phyloP scores from a whole-genome alignment of 2,888 invertebrate species.

The Microplitis manilae region DNA sequence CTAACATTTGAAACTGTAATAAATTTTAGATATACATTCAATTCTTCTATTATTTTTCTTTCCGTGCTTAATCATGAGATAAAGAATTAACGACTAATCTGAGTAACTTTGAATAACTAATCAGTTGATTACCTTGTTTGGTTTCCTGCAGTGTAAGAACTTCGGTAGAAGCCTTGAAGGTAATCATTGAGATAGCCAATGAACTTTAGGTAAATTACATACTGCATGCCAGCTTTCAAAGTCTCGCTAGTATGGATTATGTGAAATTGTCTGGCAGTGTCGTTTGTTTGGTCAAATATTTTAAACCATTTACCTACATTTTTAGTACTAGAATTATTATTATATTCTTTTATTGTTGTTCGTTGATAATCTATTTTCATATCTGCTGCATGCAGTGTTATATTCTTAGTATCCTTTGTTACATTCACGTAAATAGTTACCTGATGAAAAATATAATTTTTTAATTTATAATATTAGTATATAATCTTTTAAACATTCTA shows the following conservation, averaged over 20 bases:
- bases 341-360: constrained; percentile 72
- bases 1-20: too few species aligned
- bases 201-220: constrained; percentile 80
- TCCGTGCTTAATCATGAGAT: too few species aligned
- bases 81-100: too few species aligned
- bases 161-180: constrained; percentile 87
- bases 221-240: constrained; percentile 76
- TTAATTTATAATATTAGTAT: too few species aligned
- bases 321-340: constrained; percentile 51
- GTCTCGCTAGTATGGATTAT: constrained; percentile 77
- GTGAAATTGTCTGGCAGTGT: constrained; percentile 80
- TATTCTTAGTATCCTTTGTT: constrained; percentile 76
- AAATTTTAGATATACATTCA: too few species aligned
- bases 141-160: constrained; percentile 82
- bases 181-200: constrained; percentile 82
- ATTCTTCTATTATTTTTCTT: too few species aligned
- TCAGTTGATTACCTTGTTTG: constrained; percentile 77
- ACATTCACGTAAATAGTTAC: constrained; percentile 78
- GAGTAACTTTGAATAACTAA: too few species aligned
- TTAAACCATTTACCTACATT: constrained; percentile 56
- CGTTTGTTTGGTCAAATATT: constrained; percentile 73
- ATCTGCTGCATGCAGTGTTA: constrained; percentile 84
- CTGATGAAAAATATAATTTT: constrained; percentile 55
- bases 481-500: too few species aligned
- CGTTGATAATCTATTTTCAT: constrained; percentile 77